A percentile compares a stretch with the other conserved stretches of the same genome.
Conservation (phyloP, 1,140 invertebrate species). For the Lysiphlebus fabarum region DNA sequence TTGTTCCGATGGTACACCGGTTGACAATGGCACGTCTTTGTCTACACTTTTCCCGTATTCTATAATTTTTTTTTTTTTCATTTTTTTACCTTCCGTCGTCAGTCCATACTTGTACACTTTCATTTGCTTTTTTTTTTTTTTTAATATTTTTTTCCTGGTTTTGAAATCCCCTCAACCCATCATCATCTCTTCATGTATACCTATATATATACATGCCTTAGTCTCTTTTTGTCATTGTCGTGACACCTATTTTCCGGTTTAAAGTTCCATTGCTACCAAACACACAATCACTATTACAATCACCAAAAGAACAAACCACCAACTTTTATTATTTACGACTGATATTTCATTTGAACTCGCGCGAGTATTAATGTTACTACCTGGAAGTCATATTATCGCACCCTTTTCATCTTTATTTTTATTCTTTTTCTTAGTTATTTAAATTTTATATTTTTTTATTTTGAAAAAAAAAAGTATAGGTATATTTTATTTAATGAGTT, state of each 20-base stretch:
- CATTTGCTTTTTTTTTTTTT: constrained; percentile 1
- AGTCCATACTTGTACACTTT: constrained; percentile 6
- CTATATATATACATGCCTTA: constrained; percentile 29
- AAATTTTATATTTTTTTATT: background rate
- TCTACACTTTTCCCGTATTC: constrained; percentile 39
- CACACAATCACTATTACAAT: constrained; percentile 30
- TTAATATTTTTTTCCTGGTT: constrained; percentile 8
- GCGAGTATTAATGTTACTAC: constrained; percentile 20
- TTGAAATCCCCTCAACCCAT: constrained; percentile 16
- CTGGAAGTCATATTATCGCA: constrained; percentile 28
- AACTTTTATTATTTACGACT: constrained; percentile 59
- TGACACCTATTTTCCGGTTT: constrained; percentile 59
- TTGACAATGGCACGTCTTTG: constrained; percentile 57
- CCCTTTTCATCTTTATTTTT: background rate
- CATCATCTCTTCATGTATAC: constrained; percentile 35
- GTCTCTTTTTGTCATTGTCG: constrained; percentile 37
- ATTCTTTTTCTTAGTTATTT: constrained; percentile 7
- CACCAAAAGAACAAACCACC: constrained; percentile 49
- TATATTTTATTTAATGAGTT: too few relatives aligned
- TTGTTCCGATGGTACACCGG: constrained; percentile 55
- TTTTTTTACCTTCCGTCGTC: constrained; percentile 17
- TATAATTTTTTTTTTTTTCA: too few relatives aligned
- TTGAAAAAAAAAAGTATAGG: background rate
- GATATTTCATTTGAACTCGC: constrained; percentile 50
- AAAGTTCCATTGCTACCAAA: constrained; percentile 49